Evolutionary conservation across 2,888 invertebrate genomes (phyloP), one percentile per base, ranked within the genome.

Genomic region (Perithous albicinctus): DNA sequence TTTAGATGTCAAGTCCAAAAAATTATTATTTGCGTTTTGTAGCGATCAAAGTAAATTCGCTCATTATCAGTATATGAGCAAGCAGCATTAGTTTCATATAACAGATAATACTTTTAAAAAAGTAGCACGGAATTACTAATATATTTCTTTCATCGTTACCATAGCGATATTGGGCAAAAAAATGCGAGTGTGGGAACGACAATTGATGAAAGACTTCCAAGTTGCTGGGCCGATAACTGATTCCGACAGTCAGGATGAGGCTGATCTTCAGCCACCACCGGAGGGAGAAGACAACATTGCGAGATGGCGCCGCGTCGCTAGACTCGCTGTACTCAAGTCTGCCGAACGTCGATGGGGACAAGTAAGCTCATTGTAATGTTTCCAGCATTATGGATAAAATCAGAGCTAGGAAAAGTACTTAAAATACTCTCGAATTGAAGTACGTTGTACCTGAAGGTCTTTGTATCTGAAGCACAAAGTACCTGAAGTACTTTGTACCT

Each of bases 141-240:
- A 29, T 29, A 26, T 4, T 18, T 10, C n/a, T 41, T 26, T 12
- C 20, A 0, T 12, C 8, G 18, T 18, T 32, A 32, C 32, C 54
- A n/a, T 88, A 96, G 96, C 95, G 85, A 94, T 96, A 32, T 94
- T 96, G 41, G 97, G 96, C 0, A 96, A 96, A 88, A 95, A 95
- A 81, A 97, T 96, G 94, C 96, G 96, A 89, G 94, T 97, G 0
- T 97, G 97, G 97, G 97, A 98, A 91, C 94, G 97, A n/a, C 95
- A 96, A 0, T 93, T 98, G 69, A 97, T 98, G 96, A 97, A 96
- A 91, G 97, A 97, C 92, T 97, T 97, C 93, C 97, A 97, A 88
- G 96, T 98, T 69, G 96, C 96, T 0, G 86, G 88, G 8, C 96
- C 97, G 0, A 95, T 97, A 3, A 94, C 74, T 26, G 85, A 85